Base-by-base conservation (phyloP, 2,113 vertebrate species). In the Corydoras maculifer region DNA sequence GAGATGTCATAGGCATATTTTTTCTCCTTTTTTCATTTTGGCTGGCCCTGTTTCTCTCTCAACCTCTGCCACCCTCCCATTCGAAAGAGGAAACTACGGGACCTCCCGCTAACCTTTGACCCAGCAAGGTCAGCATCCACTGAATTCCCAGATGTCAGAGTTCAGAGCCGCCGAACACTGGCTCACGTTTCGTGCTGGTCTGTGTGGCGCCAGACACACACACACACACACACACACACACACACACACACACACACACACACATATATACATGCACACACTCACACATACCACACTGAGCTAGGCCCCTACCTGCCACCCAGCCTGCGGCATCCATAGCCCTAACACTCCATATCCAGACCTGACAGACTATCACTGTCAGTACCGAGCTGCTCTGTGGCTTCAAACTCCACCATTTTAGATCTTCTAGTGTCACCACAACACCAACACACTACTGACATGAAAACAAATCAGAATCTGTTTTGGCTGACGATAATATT, bases 71-170 rank as follows among this genome's bases (percentile, higher is more conserved):
- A n/a, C 13, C 18, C 48, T 30, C 62, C 15, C 67, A 84, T 85
- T 84, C 90, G 83, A 89, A 88, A 91, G 88, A 90, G 88, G 89
- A 92, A 91, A 88, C 90, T 85, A 84, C 80, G 87, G 88, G 82
- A 88, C 86, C 85, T 84, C 80, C 82, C 57, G 62, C 73, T 83
- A 85, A 91, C 90, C 91, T 91, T 72, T 90, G 90, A 90, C 91
- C 89, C 66, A 81, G 74, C 68, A 48, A 83, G 91, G 91, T 93
- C 91, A 91, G 86, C 84, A 84, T 87, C 86, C 87, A 82, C 85
- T 84, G 90, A 92, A 90, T 90, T 90, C 88, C 85, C 91, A 93
- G 91, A 92, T 93, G 91, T 93, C 91, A 91, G 86, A 86, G 85
- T 88, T 89, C 88, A 89, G 90, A 88, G 86, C 87, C 79, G 84